Evolutionary conservation across 2,113 vertebrate species (phyloP).

Genomic region (Irena cyanogastra): DNA sequence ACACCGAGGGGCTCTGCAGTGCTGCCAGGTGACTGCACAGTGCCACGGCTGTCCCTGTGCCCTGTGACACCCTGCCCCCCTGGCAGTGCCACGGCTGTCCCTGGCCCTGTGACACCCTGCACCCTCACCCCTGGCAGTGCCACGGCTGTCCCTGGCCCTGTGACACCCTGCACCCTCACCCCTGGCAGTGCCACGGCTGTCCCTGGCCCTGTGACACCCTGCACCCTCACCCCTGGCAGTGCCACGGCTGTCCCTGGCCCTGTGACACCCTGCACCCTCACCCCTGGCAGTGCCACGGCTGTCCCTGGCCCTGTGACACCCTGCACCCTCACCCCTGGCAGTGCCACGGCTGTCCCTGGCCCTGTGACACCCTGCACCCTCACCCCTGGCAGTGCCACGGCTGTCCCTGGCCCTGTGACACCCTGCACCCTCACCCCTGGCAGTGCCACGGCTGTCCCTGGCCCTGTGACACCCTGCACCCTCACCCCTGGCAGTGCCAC

Average conservation of each 20-base stretch:
- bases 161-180: fast-evolving
- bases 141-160: fast-evolving
- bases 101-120: fast-evolving
- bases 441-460: fast-evolving
- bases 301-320: fast-evolving
- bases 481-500: fast-evolving
- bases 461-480: fast-evolving
- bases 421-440: fast-evolving
- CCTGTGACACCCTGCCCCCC: fast-evolving
- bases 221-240: fast-evolving
- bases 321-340: fast-evolving
- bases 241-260: fast-evolving
- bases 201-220: fast-evolving
- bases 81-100: too few species aligned
- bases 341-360: fast-evolving
- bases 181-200: fast-evolving
- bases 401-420: fast-evolving
- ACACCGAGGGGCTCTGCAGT: neutral
- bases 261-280: fast-evolving
- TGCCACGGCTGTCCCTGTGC: neutral
- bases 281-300: fast-evolving
- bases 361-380: fast-evolving
- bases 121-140: fast-evolving
- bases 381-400: fast-evolving
- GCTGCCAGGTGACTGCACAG: neutral